phyloP scores from a whole-genome alignment of 2,113 vertebrate species.

The Rhinopomastus cyanomelas region DNA sequence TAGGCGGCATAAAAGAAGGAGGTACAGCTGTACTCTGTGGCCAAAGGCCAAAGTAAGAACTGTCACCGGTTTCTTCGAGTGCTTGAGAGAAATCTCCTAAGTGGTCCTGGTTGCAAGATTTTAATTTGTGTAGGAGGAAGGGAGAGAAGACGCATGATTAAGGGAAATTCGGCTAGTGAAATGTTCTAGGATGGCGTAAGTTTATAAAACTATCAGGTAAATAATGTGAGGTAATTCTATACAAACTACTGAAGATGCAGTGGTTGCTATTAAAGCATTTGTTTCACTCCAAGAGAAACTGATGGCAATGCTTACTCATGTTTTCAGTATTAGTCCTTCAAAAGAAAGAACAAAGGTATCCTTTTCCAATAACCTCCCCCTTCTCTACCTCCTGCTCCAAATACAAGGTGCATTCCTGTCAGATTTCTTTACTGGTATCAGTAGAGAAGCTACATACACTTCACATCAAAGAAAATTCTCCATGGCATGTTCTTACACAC shows the following conservation, averaged over 20 bases:
- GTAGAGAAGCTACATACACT: not conserved
- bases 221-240: not conserved
- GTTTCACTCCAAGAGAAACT: not conserved
- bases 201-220: not conserved
- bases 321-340: not conserved
- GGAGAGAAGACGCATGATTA: not conserved
- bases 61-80: not conserved
- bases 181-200: not conserved
- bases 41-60: not conserved
- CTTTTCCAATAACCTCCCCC: not conserved
- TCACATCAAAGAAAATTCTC: not conserved
- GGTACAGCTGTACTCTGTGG: not conserved
- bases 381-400: not conserved
- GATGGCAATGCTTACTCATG: not conserved
- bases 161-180: not conserved
- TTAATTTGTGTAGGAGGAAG: not conserved
- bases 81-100: not conserved
- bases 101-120: fast-evolving
- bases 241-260: not conserved
- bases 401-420: not conserved
- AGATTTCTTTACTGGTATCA: not conserved
- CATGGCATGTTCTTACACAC: not conserved
- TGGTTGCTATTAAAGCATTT: not conserved
- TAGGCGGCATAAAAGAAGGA: not conserved
- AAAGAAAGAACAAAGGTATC: not conserved